Evolutionary conservation across 2,888 invertebrate species (phyloP).

Genomic region (Melipona bicolor): DNA sequence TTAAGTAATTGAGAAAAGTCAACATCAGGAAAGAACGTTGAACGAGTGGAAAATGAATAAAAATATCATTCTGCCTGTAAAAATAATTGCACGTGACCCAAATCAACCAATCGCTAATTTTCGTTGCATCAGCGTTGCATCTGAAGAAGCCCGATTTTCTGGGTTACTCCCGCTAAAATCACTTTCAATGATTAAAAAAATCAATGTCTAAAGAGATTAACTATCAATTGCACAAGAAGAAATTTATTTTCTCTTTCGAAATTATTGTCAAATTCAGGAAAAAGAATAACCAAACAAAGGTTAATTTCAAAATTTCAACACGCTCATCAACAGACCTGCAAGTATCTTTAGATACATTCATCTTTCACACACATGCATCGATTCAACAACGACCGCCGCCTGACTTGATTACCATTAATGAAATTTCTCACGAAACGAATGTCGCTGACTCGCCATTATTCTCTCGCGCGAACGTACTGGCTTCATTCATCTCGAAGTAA

Average conservation of each 20-base stretch:
- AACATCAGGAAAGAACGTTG: constrained; percentile 16
- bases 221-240: not conserved
- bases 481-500: not conserved
- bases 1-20: constrained; percentile 53
- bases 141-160: no score
- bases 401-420: not conserved
- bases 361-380: not conserved
- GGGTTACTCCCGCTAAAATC: no score
- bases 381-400: not conserved
- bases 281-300: no score
- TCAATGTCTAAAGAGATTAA: not conserved
- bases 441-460: not conserved
- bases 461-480: not conserved
- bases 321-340: no score
- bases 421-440: not conserved
- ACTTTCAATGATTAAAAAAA: not conserved
- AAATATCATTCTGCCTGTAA: constrained; percentile 8
- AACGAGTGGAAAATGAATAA: constrained; percentile 25
- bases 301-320: no score
- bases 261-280: no score
- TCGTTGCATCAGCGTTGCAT: no score
- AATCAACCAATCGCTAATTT: no score
- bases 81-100: no score
- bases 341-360: not conserved
- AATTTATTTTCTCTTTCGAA: not conserved